Base-by-base conservation (phyloP, 1,140 invertebrate species). In the Drosophila carrolli region DNA sequence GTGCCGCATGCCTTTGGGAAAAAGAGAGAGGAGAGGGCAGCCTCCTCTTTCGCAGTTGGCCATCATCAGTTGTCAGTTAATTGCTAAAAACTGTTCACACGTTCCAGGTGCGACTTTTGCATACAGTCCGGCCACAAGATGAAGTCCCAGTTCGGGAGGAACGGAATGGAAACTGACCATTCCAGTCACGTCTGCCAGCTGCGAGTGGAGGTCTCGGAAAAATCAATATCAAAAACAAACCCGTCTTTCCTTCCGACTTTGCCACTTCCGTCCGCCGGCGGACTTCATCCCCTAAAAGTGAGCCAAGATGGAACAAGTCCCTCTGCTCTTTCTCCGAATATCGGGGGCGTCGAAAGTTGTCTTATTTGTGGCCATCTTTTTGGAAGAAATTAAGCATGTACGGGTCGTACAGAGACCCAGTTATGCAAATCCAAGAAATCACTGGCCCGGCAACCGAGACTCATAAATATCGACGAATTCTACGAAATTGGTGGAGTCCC, bases 71-170 rank as follows among this genome's bases (percentile, higher is more conserved):
- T 71, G 68, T 72, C 67, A 76, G 80, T 88, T 88, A 88, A 88
- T 88, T 88, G 84, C 84, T 89, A 88, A 88, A 88, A 89, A 88
- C 85, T 88, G 84, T 88, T 88, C 84, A 89, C 84, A 88, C 83
- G 83, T 88, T 88, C 72, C 72, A 79, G 81, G 74, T 68, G 83
- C 83, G 63, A 77, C 84, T 88, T 88, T 88, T 88, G 84, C 84
- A 88, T 88, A 77, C 67, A 63, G 75, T 54, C 48, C 43, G 32
- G 66, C 32, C 61, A 65, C 41, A 60, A 48, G 29, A 41, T 32
- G 27, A 29, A 16, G 35, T 9, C 37, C 60, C 16, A 16, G 43
- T 16, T 4, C 56, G 37, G 23, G 5, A 7, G 19, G 16, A 14
- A 53, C 13, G 19, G 27, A 50, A 44, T 48, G n/a, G 35, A 5